Percentiles rank a stretch among this genome's conserved stretches.
phyloP scores from a whole-genome alignment of 1,140 invertebrate species.

The Drosophila funebris region DNA sequence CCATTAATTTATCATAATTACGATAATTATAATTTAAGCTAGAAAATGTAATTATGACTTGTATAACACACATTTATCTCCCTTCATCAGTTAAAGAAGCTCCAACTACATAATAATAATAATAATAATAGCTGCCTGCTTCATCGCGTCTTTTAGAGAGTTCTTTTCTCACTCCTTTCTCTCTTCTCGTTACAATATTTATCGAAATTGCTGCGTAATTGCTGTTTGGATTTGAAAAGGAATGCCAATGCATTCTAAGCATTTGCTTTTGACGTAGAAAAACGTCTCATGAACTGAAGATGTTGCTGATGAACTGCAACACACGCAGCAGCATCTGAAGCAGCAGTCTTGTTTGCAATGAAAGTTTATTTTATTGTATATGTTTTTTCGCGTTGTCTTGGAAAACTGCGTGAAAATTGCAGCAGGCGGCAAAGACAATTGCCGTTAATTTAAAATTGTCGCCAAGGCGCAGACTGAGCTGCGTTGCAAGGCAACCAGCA shows the following conservation, averaged over 20 bases:
- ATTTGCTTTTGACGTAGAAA: conserved; percentile 8
- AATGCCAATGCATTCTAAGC: conserved; percentile 33
- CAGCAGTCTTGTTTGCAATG: conserved; percentile 35
- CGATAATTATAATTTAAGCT: not conserved
- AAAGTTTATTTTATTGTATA: conserved; percentile 52
- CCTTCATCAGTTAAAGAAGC: no score
- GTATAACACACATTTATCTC: not conserved
- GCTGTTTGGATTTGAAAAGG: conserved; percentile 11
- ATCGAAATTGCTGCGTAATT: conserved; percentile 43
- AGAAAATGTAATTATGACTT: not conserved
- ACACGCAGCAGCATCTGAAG: not conserved
- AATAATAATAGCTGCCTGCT: no score
- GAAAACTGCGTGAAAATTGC: conserved; percentile 79
- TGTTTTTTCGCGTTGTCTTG: conserved; percentile 40
- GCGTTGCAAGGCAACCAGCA: conserved; percentile 8
- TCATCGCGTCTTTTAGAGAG: not conserved
- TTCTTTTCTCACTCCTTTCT: not conserved
- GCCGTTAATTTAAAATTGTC: conserved; percentile 81
- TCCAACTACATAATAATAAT: no score
- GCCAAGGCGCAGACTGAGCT: conserved; percentile 50
- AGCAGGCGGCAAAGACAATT: conserved; percentile 74
- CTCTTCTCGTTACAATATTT: not conserved
- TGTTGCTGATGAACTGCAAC: conserved; percentile 1
- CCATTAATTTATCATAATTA: not conserved
- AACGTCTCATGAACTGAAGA: conserved; percentile 1